Evolutionary conservation across 2,888 invertebrate species (phyloP), one percentile per base, ranked within the genome.

Genomic region (Hirtodrosophila cameraria): DNA sequence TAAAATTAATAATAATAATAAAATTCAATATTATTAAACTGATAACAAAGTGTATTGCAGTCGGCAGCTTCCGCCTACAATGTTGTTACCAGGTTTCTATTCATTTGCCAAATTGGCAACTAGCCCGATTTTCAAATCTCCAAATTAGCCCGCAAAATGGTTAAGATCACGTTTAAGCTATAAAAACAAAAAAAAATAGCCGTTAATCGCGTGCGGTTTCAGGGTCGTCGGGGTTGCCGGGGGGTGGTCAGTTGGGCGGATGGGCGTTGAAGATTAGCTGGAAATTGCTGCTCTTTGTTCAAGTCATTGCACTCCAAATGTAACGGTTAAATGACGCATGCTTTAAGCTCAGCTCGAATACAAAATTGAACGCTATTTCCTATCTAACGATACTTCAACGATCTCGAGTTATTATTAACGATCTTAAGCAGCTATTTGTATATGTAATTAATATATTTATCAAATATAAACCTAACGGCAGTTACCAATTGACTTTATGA

Each of bases 81-180:
- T 5, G 3, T 18, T 18, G 4, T 18, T 18, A 18, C 18, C 5
- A 4, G 41, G 6, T 59, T 42, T 39, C 30, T 49, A 42, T 38
- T 35, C 28, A 38, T 28, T 42, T 20, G 11, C 11, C 46, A 30
- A 48, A 66, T 39, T 28, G 31, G 46, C 36, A 18, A 43, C n/a
- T 11, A 23, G 35, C n/a, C 3, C 8, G 5, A 61, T 25, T 43
- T 61, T 53, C 20, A 20, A 11, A 13, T 35, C 12, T 45, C 30
- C 5, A 23, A 38, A 15, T 38, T 3, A 46, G 13, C 12, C 11
- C 11, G 6, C 13, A 6, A 31, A 54, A 31, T 41, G 25, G 43
- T 9, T 49, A 33, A 36, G 59, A 73, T 80, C 80, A 76, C 80
- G 75, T 76, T 70, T 73, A 23, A 13, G 25, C 53, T 13, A 52